A percentile compares a stretch with the other conserved stretches of the same genome.
These are phyloP conservation scores for Pongo pygmaeus DNA, from an alignment of 2,113 vertebrate species.

Conservation along the genomic window DNA sequence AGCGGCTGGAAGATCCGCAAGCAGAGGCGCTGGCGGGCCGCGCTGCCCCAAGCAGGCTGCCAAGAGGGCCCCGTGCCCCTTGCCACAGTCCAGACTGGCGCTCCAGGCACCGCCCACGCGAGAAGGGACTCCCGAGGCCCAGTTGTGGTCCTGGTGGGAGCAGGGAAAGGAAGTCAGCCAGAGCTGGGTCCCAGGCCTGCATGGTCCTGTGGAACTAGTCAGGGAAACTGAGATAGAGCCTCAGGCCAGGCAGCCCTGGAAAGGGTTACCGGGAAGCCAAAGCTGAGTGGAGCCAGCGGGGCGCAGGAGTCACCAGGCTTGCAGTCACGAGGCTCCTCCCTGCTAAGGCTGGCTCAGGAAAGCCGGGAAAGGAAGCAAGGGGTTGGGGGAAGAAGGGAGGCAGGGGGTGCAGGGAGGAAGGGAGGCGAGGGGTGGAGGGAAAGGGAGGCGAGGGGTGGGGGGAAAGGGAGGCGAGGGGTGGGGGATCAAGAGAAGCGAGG, in stretches of 20 bases:
- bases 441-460: too few relatives aligned
- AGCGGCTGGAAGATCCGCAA: too few relatives aligned
- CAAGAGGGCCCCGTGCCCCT: too few relatives aligned
- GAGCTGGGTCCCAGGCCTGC: neutral
- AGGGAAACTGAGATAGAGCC: neutral
- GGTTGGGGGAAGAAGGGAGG: too few relatives aligned
- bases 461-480: too few relatives aligned
- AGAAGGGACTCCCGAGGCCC: neutral
- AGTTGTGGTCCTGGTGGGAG: neutral
- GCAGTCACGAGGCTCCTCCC: neutral
- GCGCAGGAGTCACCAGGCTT: neutral
- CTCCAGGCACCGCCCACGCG: neutral
- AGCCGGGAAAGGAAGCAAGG: too few relatives aligned
- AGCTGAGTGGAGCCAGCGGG: neutral
- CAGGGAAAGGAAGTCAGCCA: neutral
- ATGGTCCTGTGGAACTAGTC: too few relatives aligned
- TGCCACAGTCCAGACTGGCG: neutral
- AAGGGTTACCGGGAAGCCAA: neutral
- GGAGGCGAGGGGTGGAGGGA: too few relatives aligned
- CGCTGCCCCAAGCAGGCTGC: neutral
- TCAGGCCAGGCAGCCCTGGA: neutral
- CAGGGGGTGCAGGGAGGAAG: accelerated
- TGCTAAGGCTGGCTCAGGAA: neutral
- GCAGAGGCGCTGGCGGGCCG: neutral
- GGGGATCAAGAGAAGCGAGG: too few relatives aligned